Evolutionary conservation across 2,888 invertebrate species (phyloP).

Genomic region (Rhagonycha fulva): DNA sequence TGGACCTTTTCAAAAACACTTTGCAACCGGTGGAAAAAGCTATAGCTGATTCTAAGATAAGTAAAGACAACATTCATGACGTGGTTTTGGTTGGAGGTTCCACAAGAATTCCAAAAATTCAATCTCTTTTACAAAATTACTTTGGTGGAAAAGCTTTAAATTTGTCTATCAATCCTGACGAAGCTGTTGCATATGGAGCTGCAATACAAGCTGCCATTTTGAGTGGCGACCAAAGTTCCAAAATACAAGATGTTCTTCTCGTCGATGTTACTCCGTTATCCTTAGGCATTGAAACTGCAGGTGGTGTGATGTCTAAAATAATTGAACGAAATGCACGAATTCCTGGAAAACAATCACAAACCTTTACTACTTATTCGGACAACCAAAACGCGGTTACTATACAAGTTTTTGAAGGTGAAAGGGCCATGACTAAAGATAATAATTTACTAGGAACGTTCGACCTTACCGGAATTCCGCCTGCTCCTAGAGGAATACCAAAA

Average conservation of each 20-base stretch:
- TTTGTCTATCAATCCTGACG: slow-evolving; percentile 78
- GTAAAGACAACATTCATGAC: slow-evolving; percentile 75
- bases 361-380: slow-evolving; percentile 80
- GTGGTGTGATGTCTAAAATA: slow-evolving; percentile 65
- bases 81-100: slow-evolving; percentile 84
- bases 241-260: slow-evolving; percentile 63
- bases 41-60: slow-evolving; percentile 75
- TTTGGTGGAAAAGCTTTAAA: slow-evolving; percentile 76
- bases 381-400: slow-evolving; percentile 79
- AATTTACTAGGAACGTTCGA: slow-evolving; percentile 57
- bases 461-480: slow-evolving; percentile 60
- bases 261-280: slow-evolving; percentile 62
- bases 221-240: slow-evolving; percentile 64
- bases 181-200: slow-evolving; percentile 80
- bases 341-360: slow-evolving; percentile 73
- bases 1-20: slow-evolving; percentile 73
- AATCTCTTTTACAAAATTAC: slow-evolving; percentile 73
- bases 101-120: slow-evolving; percentile 80
- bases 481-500: slow-evolving; percentile 59
- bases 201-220: slow-evolving; percentile 76
- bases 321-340: slow-evolving; percentile 73
- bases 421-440: slow-evolving; percentile 64
- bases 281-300: slow-evolving; percentile 59
- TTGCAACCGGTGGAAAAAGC: slow-evolving; percentile 80
- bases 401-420: slow-evolving; percentile 67